These are phyloP conservation scores for Lonchura striata DNA, from an alignment of 2,113 vertebrate genomes.

Conservation along the genomic window DNA sequence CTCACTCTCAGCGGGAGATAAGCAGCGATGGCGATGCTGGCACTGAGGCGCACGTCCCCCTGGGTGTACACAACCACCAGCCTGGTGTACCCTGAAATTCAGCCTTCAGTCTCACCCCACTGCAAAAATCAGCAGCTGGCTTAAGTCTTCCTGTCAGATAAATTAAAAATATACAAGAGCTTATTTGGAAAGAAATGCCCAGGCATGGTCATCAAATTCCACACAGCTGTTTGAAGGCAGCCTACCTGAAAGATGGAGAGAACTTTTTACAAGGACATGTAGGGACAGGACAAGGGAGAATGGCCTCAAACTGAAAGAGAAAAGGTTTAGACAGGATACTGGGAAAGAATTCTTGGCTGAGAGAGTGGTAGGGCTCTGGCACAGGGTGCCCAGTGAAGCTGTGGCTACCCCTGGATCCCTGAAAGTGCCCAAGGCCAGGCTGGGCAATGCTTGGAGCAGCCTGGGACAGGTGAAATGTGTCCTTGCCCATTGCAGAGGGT, in stretches of 20 bases:
- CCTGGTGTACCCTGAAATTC: slow-evolving; percentile 76
- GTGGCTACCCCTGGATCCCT: background rate
- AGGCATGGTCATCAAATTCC: background rate
- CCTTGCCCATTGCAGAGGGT: too few relatives aligned
- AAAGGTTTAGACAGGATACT: background rate
- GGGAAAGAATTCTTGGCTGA: background rate
- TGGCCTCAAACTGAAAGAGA: background rate
- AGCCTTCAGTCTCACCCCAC: slow-evolving; percentile 82
- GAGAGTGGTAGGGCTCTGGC: background rate
- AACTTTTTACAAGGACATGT: background rate
- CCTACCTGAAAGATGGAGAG: background rate
- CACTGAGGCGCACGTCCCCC: slow-evolving; percentile 79
- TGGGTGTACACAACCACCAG: slow-evolving; percentile 87
- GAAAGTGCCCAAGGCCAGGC: background rate
- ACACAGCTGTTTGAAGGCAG: background rate
- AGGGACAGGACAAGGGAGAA: background rate
- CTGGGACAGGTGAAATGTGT: background rate
- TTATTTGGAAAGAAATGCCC: background rate
- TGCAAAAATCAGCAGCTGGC: slow-evolving; percentile 81
- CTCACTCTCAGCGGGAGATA: slow-evolving; percentile 86
- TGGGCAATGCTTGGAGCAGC: too few relatives aligned
- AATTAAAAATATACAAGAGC: background rate
- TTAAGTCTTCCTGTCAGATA: slow-evolving; percentile 76
- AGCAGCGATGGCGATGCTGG: slow-evolving; percentile 87
- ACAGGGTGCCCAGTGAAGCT: background rate